Conservation (phyloP, 1,140 invertebrate species). For the Samia ricini region DNA sequence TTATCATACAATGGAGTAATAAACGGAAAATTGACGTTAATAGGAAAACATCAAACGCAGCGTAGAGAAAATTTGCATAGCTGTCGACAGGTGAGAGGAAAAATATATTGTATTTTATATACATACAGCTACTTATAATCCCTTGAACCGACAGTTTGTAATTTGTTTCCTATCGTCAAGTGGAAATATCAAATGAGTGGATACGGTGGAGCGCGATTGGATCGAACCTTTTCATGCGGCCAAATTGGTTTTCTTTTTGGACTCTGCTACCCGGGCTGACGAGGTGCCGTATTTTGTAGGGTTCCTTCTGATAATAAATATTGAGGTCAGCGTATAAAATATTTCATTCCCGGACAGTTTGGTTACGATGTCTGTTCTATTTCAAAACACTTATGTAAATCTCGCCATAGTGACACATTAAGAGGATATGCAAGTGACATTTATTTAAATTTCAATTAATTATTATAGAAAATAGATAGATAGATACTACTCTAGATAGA, state of each 20-base stretch:
- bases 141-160: constrained; percentile 66
- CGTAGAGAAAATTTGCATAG: constrained; percentile 26
- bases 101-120: too few relatives aligned
- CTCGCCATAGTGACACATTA: too few relatives aligned
- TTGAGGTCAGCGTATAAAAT: background rate
- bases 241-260: constrained; percentile 76
- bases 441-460: too few relatives aligned
- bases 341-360: too few relatives aligned
- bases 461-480: too few relatives aligned
- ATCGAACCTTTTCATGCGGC: constrained; percentile 72
- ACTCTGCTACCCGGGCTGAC: constrained; percentile 50
- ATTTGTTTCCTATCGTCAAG: constrained; percentile 68
- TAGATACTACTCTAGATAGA: too few relatives aligned
- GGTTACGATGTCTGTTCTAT: too few relatives aligned
- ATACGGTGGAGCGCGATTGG: constrained; percentile 61
- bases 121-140: constrained; percentile 66
- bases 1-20: background rate
- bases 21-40: constrained; percentile 35
- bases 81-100: constrained; percentile 65
- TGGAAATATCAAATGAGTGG: constrained; percentile 76
- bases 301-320: constrained; percentile 11
- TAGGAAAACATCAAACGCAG: constrained; percentile 61
- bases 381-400: too few relatives aligned
- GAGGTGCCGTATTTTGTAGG: constrained; percentile 55
- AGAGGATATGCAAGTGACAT: too few relatives aligned